Percentiles rank a stretch among this genome's conserved stretches.
Evolutionary conservation across 2,888 invertebrate genomes (phyloP).

Genomic region (Ganaspis brasiliensis): DNA sequence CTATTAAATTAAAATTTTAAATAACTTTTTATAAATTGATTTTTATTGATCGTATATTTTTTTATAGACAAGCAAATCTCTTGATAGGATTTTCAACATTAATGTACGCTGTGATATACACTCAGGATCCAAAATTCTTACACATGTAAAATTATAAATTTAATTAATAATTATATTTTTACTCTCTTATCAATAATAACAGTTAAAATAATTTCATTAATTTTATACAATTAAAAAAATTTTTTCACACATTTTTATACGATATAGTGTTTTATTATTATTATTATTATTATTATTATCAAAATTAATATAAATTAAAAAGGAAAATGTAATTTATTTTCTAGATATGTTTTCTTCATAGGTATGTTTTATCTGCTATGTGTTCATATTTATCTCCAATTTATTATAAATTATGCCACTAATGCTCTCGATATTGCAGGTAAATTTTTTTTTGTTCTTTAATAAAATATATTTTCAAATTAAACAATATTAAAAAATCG

Average conservation of each 20-base stretch:
- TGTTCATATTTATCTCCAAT: constrained; percentile 93
- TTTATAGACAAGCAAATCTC: constrained; percentile 91
- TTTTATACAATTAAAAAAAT: too few species aligned
- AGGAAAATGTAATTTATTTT: constrained; percentile 72
- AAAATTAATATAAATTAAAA: background rate
- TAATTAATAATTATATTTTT: background rate
- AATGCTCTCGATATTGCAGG: constrained; percentile 96
- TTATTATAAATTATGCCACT: constrained; percentile 93
- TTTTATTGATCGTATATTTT: constrained; percentile 29
- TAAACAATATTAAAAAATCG: constrained; percentile 42
- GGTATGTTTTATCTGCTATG: constrained; percentile 93
- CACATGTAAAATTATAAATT: constrained; percentile 84
- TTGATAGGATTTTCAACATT: constrained; percentile 89
- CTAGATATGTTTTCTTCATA: constrained; percentile 89
- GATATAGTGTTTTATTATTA: too few species aligned
- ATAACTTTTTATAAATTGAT: constrained; percentile 30
- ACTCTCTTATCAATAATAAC: background rate
- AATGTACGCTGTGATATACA: constrained; percentile 90
- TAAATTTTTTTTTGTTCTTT: constrained; percentile 74
- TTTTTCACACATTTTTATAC: too few species aligned
- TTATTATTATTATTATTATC: background rate
- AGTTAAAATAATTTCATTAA: background rate
- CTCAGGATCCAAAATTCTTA: constrained; percentile 87
- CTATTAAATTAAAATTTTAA: too few species aligned
- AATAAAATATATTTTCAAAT: background rate